These are phyloP conservation scores for Polypedilum pembai DNA, from an alignment of 1,140 invertebrate genomes.

Conservation along the genomic window DNA sequence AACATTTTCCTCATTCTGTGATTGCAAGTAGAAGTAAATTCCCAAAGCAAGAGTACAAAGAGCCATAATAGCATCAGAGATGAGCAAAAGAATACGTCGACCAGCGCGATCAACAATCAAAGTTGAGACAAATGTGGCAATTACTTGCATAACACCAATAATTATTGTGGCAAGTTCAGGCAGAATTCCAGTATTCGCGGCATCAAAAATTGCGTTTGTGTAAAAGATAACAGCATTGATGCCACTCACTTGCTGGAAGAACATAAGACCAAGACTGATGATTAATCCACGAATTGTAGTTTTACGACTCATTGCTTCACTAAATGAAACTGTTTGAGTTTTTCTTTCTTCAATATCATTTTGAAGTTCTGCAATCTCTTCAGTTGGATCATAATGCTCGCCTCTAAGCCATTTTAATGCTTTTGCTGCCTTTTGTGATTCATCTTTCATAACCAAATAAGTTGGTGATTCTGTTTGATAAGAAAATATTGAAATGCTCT, in stretches of 20 bases:
- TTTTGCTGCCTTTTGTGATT: conserved; percentile 53
- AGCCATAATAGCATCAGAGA: conserved; percentile 56
- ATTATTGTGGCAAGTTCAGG: conserved; percentile 57
- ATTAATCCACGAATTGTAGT: conserved; percentile 58
- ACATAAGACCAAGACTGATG: conserved; percentile 70
- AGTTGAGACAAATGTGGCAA: conserved; percentile 59
- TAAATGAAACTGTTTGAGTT: conserved; percentile 47
- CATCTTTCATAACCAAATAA: conserved; percentile 49
- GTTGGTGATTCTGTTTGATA: conserved; percentile 32
- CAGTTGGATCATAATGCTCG: conserved; percentile 53
- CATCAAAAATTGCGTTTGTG: conserved; percentile 60
- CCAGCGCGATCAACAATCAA: conserved; percentile 71
- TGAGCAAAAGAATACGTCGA: conserved; percentile 59
- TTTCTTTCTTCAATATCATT: conserved; percentile 51
- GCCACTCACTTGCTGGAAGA: conserved; percentile 78
- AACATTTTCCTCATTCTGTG: conserved; percentile 44
- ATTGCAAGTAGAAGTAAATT: conserved; percentile 56
- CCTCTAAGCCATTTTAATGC: conserved; percentile 60
- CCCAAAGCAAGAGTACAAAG: conserved; percentile 53
- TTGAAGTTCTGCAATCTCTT: conserved; percentile 51
- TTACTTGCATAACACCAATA: conserved; percentile 69
- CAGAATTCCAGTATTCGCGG: conserved; percentile 51
- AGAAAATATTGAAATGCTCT: neutral
- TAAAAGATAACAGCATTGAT: conserved; percentile 84
- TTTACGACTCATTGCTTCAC: conserved; percentile 49